These are phyloP conservation scores for Porites divaricata DNA, from an alignment of 92 coral and sea anemone genomes.

Conservation along the genomic window DNA sequence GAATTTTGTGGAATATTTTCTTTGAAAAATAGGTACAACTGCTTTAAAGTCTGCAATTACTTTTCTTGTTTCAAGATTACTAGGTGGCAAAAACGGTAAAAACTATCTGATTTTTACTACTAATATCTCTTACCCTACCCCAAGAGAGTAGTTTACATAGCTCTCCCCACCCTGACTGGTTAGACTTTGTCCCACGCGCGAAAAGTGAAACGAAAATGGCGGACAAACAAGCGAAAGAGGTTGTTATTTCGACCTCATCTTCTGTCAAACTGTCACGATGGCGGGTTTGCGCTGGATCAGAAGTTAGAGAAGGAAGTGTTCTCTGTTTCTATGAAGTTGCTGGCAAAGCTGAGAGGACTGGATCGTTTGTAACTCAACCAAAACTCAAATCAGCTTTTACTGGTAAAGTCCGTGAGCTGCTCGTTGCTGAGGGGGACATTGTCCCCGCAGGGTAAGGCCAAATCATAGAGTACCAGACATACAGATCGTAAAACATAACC, in stretches of 20 bases:
- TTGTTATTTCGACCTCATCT: constrained; percentile 79
- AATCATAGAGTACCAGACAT: too few relatives aligned
- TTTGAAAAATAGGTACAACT: too few relatives aligned
- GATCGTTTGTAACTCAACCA: constrained; percentile 88
- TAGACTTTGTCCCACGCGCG: constrained; percentile 60
- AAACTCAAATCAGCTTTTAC: constrained; percentile 83
- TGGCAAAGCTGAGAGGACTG: constrained; percentile 54
- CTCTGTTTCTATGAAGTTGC: constrained; percentile 89
- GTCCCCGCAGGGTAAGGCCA: constrained; percentile 84
- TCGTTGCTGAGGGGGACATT: constrained; percentile 91
- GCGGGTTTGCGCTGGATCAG: constrained; percentile 84
- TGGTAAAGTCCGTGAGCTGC: constrained; percentile 84
- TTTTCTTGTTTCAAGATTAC: too few relatives aligned
- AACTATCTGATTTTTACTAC: too few relatives aligned
- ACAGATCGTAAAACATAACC: not conserved
- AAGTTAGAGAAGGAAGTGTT: constrained; percentile 94
- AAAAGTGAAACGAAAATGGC: constrained; percentile 94
- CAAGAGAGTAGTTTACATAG: not conserved
- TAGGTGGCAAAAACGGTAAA: too few relatives aligned
- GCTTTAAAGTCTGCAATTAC: too few relatives aligned
- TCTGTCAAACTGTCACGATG: constrained; percentile 85
- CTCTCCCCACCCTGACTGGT: constrained; percentile 43
- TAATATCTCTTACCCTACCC: not conserved
- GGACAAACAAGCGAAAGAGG: constrained; percentile 80
- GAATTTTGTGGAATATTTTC: too few relatives aligned